Conservation (phyloP, 1,140 invertebrate species). For the Nautilus pompilius region DNA sequence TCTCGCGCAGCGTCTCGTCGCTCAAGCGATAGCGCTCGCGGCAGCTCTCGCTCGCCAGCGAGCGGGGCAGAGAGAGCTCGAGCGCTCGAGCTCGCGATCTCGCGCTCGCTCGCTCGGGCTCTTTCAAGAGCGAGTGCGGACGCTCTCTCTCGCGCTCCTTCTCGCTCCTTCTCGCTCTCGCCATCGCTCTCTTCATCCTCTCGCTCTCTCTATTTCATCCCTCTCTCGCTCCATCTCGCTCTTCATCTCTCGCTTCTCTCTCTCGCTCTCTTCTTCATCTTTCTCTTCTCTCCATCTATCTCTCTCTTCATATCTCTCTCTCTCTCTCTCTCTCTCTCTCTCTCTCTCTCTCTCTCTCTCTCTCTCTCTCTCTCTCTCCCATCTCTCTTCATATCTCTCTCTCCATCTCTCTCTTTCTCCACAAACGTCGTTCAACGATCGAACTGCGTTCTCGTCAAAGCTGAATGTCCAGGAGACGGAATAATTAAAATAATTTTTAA, state of each 20-base stretch:
- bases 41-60: no score
- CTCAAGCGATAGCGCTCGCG: no score
- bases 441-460: no score
- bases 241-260: background rate
- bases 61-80: no score
- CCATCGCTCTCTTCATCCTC: background rate
- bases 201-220: background rate
- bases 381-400: background rate
- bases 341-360: background rate
- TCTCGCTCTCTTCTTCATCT: background rate
- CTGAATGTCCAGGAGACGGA: no score
- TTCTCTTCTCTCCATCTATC: background rate
- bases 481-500: no score
- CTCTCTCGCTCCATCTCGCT: background rate
- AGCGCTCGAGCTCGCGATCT: no score
- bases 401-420: background rate
- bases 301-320: background rate
- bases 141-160: background rate
- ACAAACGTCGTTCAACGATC: no score
- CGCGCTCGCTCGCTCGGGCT: no score
- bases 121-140: no score
- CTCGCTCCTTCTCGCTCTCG: background rate
- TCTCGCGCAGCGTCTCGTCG: no score
- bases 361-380: background rate
- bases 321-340: no score